A percentile compares a stretch with the other conserved stretches of the same genome.
These are phyloP conservation scores for Seira sanloemensis DNA, from an alignment of 2,888 invertebrate genomes.

Conservation along the genomic window DNA sequence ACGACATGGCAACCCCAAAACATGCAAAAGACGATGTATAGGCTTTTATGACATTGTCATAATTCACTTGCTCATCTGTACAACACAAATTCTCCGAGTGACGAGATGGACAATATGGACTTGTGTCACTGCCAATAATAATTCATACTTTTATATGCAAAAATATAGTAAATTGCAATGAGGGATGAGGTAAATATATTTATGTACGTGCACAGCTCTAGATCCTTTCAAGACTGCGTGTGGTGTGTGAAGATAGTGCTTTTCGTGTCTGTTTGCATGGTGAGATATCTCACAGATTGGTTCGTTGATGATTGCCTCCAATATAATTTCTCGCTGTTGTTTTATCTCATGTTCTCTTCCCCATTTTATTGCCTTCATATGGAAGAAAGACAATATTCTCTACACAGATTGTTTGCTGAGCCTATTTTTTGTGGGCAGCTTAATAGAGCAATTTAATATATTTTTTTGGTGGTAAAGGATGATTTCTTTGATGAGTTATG, in stretches of 20 bases:
- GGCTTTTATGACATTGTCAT: conserved; percentile 53
- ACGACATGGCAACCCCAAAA: neutral
- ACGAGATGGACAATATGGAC: neutral
- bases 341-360: neutral
- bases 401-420: neutral
- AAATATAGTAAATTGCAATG: neutral
- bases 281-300: conserved; percentile 21
- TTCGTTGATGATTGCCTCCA: neutral
- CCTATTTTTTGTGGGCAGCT: neutral
- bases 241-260: too few species aligned
- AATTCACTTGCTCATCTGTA: conserved; percentile 43
- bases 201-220: too few species aligned
- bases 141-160: conserved; percentile 20
- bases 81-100: neutral
- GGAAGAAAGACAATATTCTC: neutral
- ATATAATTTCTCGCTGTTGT: neutral
- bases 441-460: neutral
- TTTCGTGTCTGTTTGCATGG: too few species aligned
- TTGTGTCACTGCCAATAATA: conserved; percentile 44
- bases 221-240: neutral
- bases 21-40: too few species aligned
- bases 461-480: neutral
- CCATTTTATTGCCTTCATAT: conserved; percentile 3
- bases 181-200: neutral
- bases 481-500: conserved; percentile 39